These are phyloP conservation scores for Helicoverpa zea DNA, from an alignment of 1,140 invertebrate species.

Conservation along the genomic window DNA sequence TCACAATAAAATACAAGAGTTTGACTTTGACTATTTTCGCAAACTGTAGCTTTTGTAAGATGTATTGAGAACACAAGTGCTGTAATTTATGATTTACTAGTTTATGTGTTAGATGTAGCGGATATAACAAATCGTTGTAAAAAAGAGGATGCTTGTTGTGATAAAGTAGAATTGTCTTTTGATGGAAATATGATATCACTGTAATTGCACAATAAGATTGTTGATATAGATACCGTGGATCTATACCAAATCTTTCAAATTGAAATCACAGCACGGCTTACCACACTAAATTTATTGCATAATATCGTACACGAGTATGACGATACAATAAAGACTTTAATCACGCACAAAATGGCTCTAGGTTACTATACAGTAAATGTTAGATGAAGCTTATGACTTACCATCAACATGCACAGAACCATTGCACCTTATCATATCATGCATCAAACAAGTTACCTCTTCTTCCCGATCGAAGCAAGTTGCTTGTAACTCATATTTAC, in stretches of 20 bases:
- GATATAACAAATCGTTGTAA: slow-evolving; percentile 52
- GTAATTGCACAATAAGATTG: slow-evolving; percentile 47
- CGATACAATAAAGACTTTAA: slow-evolving; percentile 20
- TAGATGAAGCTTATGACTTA: slow-evolving; percentile 68
- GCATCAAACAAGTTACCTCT: slow-evolving; percentile 71
- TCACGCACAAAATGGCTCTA: slow-evolving; percentile 82
- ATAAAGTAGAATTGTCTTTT: slow-evolving; percentile 44
- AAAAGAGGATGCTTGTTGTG: slow-evolving; percentile 62
- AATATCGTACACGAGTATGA: slow-evolving; percentile 20
- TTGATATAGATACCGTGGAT: slow-evolving; percentile 46
- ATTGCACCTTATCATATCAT: slow-evolving; percentile 78
- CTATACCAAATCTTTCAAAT: slow-evolving; percentile 1
- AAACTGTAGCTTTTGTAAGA: slow-evolving; percentile 68
- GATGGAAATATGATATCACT: slow-evolving; percentile 37
- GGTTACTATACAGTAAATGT: slow-evolving; percentile 55
- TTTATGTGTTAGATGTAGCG: slow-evolving; percentile 72
- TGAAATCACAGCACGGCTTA: slow-evolving; percentile 43
- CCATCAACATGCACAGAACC: slow-evolving; percentile 65
- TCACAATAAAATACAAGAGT: slow-evolving; percentile 80
- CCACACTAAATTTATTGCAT: slow-evolving; percentile 43
- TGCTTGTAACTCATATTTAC: slow-evolving; percentile 69
- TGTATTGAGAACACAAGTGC: slow-evolving; percentile 63
- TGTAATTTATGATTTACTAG: slow-evolving; percentile 63
- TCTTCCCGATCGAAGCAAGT: slow-evolving; percentile 61
- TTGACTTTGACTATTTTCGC: slow-evolving; percentile 84